Conservation (phyloP, 2,113 vertebrate species). For the Miniopterus natalensis region DNA sequence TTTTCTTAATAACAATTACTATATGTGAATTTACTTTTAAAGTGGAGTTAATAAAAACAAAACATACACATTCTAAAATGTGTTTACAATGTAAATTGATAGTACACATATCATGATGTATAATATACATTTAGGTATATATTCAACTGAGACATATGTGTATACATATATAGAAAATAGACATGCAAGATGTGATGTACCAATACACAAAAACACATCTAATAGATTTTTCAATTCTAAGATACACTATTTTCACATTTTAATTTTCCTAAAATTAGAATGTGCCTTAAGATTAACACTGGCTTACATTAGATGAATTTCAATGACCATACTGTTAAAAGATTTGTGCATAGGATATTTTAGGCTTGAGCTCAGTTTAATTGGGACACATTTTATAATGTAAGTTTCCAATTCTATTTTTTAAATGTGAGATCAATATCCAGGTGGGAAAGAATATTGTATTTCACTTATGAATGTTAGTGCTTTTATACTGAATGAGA, state of each 20-base stretch:
- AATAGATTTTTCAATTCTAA: not conserved
- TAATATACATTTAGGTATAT: not conserved
- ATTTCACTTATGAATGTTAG: not conserved
- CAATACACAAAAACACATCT: not conserved
- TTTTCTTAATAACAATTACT: not conserved
- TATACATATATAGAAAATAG: not conserved
- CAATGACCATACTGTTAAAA: not conserved
- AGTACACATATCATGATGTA: not conserved
- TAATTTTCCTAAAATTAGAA: not conserved
- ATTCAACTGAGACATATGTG: not conserved
- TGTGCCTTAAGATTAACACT: not conserved
- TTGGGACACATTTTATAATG: not conserved
- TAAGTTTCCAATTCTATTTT: constrained; percentile 24
- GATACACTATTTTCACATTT: not conserved
- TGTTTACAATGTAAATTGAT: not conserved
- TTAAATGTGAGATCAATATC: not conserved
- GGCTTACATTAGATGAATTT: not conserved
- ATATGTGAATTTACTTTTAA: not conserved
- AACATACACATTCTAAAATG: not conserved
- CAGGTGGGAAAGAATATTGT: not conserved
- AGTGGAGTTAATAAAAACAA: not conserved
- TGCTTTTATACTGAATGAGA: not conserved
- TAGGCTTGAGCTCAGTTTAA: not conserved
- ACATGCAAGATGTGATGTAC: not conserved
- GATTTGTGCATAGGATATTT: not conserved